phyloP scores from a whole-genome alignment of 2,797 vertebrate genomes.

The Pantherophis alleghaniensis region DNA sequence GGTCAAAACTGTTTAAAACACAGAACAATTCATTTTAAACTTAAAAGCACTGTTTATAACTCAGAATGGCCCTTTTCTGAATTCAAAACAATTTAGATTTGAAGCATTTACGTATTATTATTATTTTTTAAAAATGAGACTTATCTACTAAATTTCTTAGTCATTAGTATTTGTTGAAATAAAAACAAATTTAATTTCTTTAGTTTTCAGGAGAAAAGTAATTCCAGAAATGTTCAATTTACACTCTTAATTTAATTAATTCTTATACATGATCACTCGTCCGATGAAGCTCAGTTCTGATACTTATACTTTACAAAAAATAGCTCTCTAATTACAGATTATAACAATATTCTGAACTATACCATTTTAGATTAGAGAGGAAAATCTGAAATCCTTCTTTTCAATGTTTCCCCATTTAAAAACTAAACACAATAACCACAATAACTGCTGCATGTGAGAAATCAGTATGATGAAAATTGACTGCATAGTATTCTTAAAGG shows the following conservation, averaged over 20 bases:
- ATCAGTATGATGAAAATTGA: background rate
- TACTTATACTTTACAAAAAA: background rate
- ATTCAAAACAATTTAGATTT: background rate
- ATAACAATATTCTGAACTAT: background rate
- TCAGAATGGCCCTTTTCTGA: background rate
- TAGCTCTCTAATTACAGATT: background rate
- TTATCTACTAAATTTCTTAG: background rate
- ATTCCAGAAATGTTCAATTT: conserved; percentile 7
- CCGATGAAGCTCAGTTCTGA: background rate
- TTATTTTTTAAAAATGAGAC: background rate
- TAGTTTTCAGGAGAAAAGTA: background rate
- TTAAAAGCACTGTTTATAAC: background rate
- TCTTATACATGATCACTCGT: background rate
- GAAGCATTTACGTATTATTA: background rate
- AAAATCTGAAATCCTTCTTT: background rate
- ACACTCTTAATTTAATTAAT: background rate
- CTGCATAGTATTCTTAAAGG: background rate
- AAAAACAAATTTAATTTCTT: background rate
- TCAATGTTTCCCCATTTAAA: background rate
- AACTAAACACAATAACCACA: background rate
- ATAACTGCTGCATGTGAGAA: background rate
- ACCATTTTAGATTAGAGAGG: background rate
- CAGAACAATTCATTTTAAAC: background rate
- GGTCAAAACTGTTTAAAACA: background rate
- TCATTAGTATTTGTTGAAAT: conserved; percentile 8